Conservation (phyloP, 1,140 invertebrate genomes). For the Hycleus phaleratus region DNA sequence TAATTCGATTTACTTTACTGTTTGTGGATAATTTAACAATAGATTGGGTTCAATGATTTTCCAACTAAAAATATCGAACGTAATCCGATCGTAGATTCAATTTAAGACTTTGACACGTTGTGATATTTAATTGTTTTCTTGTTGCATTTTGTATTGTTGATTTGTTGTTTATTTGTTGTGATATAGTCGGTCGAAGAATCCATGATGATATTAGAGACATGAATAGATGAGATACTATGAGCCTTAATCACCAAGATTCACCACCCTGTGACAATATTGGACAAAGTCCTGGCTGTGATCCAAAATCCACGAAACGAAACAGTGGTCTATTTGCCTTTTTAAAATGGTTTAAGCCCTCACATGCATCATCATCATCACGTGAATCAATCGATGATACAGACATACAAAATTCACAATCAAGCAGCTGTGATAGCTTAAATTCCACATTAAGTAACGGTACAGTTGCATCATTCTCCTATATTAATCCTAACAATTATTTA, state of each 20-base stretch:
- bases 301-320: constrained; percentile 36
- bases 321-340: constrained; percentile 46
- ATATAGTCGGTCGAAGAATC: not conserved
- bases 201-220: not conserved
- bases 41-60: not conserved
- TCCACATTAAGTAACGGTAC: constrained; percentile 60
- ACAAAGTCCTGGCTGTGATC: constrained; percentile 39
- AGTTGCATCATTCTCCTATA: constrained; percentile 62
- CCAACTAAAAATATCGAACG: constrained; percentile 3
- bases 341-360: constrained; percentile 42
- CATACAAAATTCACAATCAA: constrained; percentile 20
- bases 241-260: constrained; percentile 24
- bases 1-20: constrained; percentile 2
- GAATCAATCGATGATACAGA: constrained; percentile 28
- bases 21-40: constrained; percentile 8
- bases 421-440: constrained; percentile 49
- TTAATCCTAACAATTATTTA: constrained; percentile 46
- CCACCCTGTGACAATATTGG: constrained; percentile 13
- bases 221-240: constrained; percentile 25
- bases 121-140: too few relatives aligned
- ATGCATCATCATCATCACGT: constrained; percentile 21
- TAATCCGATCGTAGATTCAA: not conserved
- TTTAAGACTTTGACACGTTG: too few relatives aligned
- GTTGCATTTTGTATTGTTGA: not conserved
- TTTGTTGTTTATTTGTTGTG: constrained; percentile 4